phyloP scores from a whole-genome alignment of 2,797 vertebrate genomes.

The Cyprinodon diabolis region DNA sequence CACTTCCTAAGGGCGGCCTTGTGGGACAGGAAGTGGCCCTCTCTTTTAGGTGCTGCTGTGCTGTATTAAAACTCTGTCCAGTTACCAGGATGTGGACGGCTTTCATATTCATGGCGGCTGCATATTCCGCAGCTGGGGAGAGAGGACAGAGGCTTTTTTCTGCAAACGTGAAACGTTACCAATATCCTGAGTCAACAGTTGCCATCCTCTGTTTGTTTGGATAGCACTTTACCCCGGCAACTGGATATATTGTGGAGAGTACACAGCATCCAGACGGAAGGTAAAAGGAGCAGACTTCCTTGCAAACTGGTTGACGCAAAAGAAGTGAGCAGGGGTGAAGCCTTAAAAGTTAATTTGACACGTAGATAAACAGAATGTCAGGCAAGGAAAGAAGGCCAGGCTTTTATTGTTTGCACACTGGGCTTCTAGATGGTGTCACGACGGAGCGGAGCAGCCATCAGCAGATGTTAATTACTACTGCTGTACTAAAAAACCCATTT shows the following conservation, averaged over 20 bases:
- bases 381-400: conserved; percentile 27
- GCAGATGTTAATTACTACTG: conserved; percentile 1
- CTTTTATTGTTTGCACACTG: conserved; percentile 58
- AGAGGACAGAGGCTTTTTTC: conserved; percentile 45
- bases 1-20: conserved; percentile 23
- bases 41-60: conserved; percentile 43
- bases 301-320: conserved; percentile 50
- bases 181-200: conserved; percentile 71
- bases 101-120: conserved; percentile 40
- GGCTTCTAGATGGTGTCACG: conserved; percentile 20
- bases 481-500: conserved; percentile 4
- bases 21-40: conserved; percentile 47
- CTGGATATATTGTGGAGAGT: conserved; percentile 59
- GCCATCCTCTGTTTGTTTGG: conserved; percentile 62
- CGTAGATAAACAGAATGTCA: conserved; percentile 55
- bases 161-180: conserved; percentile 65
- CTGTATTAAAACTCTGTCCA: conserved; percentile 54
- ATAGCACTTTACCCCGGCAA: conserved; percentile 73
- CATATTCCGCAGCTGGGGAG: conserved; percentile 16
- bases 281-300: conserved; percentile 57
- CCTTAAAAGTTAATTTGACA: conserved; percentile 55
- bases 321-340: conserved; percentile 42
- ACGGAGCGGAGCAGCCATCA: conserved; percentile 19
- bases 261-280: conserved; percentile 51
- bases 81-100: conserved; percentile 51